Evolutionary conservation across 2,113 vertebrate genomes (phyloP).

Genomic region (Nothocercus nigrocapillus): DNA sequence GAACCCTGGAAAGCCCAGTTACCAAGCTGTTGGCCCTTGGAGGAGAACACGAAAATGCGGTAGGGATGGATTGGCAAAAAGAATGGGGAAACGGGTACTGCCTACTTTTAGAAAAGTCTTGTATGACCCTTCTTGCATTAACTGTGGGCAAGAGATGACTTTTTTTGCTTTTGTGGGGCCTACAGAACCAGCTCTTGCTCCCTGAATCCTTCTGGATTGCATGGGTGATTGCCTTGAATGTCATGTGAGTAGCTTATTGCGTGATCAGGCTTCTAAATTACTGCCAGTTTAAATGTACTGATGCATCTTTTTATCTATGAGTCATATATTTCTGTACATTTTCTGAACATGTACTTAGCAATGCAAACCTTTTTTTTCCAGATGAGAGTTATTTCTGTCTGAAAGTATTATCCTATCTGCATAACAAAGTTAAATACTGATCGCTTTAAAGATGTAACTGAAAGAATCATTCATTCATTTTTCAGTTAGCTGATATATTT

Average conservation of each 20-base stretch:
- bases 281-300: neutral
- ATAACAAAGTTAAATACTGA: neutral
- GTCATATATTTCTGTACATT: neutral
- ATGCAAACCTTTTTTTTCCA: neutral
- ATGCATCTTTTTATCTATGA: neutral
- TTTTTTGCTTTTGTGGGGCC: neutral
- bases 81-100: neutral
- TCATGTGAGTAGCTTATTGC: neutral
- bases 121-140: neutral
- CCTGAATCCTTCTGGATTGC: neutral
- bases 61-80: slow-evolving; percentile 43
- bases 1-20: slow-evolving; percentile 79
- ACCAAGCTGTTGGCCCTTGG: slow-evolving; percentile 83
- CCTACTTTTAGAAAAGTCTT: fast-evolving
- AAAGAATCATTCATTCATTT: slow-evolving; percentile 2
- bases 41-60: slow-evolving; percentile 82
- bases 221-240: neutral
- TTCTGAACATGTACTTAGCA: neutral
- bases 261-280: neutral
- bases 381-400: neutral
- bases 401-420: neutral
- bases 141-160: neutral
- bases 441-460: neutral
- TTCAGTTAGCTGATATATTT: slow-evolving; percentile 21
- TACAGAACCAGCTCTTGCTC: neutral